phyloP scores from a whole-genome alignment of 2,113 vertebrate genomes.

The Neotoma lepida region DNA sequence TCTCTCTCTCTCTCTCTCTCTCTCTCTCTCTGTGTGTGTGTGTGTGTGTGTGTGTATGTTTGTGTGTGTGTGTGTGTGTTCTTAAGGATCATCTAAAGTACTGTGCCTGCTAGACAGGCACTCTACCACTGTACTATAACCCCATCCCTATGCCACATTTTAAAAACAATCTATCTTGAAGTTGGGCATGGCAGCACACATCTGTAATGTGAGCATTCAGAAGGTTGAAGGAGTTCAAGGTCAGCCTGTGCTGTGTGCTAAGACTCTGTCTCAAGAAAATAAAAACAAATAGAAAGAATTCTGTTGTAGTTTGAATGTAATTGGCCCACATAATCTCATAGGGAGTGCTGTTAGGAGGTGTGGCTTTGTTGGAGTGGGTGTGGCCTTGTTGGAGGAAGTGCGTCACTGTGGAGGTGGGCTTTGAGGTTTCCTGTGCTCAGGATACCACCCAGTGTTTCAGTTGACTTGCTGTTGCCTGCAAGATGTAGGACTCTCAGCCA shows the following conservation, averaged over 20 bases:
- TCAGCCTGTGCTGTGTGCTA: background rate
- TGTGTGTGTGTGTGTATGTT: background rate
- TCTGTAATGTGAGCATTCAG: background rate
- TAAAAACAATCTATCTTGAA: conserved; percentile 32
- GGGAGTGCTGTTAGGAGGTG: background rate
- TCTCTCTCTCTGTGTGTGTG: background rate
- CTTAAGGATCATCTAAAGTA: background rate
- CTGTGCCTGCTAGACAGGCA: background rate
- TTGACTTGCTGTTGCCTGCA: background rate
- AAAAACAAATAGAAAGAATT: background rate
- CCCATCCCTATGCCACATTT: background rate
- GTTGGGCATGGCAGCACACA: too few relatives aligned
- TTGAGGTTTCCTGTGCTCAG: background rate
- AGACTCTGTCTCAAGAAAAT: background rate
- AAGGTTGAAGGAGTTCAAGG: background rate
- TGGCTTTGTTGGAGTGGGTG: background rate
- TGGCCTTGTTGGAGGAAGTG: background rate
- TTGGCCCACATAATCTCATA: background rate
- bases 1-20: background rate
- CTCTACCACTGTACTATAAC: background rate
- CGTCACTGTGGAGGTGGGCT: background rate
- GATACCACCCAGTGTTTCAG: background rate
- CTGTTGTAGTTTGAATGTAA: background rate
- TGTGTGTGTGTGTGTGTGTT: background rate
- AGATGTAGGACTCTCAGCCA: background rate